Evolutionary conservation across 1,140 invertebrate species (phyloP).

Genomic region (Pomphorhynchus laevis): DNA sequence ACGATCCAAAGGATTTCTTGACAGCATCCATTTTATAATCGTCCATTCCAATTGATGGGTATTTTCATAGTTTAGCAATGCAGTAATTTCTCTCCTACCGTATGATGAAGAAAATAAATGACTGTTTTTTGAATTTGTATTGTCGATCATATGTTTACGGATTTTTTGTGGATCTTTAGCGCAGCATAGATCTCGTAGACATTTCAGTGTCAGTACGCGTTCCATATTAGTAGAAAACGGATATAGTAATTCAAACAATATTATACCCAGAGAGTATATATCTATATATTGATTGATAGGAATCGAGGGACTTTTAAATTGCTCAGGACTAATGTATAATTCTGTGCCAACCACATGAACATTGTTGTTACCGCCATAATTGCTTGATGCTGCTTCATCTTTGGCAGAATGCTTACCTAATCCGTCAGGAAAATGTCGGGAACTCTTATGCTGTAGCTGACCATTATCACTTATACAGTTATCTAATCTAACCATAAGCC

Average conservation of each 20-base stretch:
- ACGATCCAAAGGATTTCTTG: conserved; percentile 30
- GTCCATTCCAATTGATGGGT: too few relatives aligned
- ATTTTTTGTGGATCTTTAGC: too few relatives aligned
- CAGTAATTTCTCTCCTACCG: too few relatives aligned
- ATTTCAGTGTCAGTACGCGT: conserved; percentile 24
- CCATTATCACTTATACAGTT: too few relatives aligned
- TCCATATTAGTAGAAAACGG: conserved; percentile 64
- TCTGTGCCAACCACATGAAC: conserved; percentile 45
- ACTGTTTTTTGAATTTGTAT: too few relatives aligned
- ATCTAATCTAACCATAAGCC: too few relatives aligned
- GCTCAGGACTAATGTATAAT: conserved; percentile 86
- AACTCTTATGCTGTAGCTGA: too few relatives aligned
- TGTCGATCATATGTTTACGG: too few relatives aligned
- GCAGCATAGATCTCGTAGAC: too few relatives aligned
- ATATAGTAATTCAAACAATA: conserved; percentile 54
- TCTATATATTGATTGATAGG: conserved; percentile 69
- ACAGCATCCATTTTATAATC: conserved; percentile 37
- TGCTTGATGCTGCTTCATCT: background rate
- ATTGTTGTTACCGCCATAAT: background rate
- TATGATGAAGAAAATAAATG: too few relatives aligned
- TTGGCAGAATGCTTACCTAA: background rate
- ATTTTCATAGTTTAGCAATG: too few relatives aligned
- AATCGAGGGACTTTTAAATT: conserved; percentile 23
- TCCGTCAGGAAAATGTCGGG: too few relatives aligned
- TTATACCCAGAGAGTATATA: conserved; percentile 66